Evolutionary conservation across 2,888 invertebrate species (phyloP), one percentile per base, ranked within the genome.

Genomic region (Eulithis testata): DNA sequence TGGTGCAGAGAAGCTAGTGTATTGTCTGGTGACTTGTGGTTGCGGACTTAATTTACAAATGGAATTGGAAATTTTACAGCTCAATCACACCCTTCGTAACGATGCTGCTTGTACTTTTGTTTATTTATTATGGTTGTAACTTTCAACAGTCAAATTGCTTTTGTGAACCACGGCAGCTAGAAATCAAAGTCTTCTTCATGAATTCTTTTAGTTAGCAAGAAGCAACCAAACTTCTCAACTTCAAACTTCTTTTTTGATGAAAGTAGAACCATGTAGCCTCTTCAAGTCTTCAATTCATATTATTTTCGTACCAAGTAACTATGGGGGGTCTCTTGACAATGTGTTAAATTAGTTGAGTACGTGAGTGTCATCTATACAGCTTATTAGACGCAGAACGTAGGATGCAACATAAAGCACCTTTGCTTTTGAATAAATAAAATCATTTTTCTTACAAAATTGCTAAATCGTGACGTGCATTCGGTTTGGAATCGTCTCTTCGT

Each of bases 261-360:
- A 44, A 49, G 64, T 62, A 45, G 14, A 59, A 52, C 54, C 55
- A 49, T 40, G 40, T 63, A 49, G 55, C 63, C 62, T 64, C 63
- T 67, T 72, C 70, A 70, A 74, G 61, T 64, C 63, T 67, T 72
- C 69, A 70, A 74, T 69, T 80, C 76, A 76, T 79, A 80, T 79
- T 79, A 84, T 83, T 86, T 85, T 85, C 81, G 78, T 68, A 80
- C 78, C 79, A 84, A 80, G 68, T 55, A 60, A 64, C 60, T 63
- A 62, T 63, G 65, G 77, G 72, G 72, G 63, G 63, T 63, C 62
- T 66, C 79, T 80, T 84, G 84, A 85, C 86, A 84, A 83, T 85
- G 82, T 81, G 83, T 84, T 84, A 84, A 85, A 87, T 88, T 87
- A 87, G 85, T 81, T 81, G 77, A 73, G 79, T 84, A 87, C 87